Conservation (phyloP, 2,888 invertebrate species). For the Glaucopsyche alexis region DNA sequence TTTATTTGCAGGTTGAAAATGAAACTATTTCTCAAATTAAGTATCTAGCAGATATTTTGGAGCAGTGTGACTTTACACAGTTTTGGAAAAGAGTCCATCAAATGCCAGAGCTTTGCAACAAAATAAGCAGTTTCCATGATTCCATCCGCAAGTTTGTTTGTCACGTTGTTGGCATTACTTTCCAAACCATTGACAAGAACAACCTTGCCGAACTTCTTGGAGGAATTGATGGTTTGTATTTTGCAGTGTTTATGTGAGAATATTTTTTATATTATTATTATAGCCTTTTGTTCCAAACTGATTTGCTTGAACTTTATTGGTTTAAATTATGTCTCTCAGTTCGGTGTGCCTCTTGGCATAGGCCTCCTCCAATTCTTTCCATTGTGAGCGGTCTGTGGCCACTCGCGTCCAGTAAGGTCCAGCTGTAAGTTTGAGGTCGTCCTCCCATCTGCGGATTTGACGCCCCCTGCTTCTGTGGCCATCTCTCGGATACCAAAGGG, state of each 20-base stretch:
- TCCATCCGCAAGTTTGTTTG: slow-evolving; percentile 98
- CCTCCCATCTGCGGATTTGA: no score
- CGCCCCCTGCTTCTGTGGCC: no score
- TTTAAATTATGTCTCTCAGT: no score
- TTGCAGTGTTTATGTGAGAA: background rate
- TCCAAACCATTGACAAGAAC: slow-evolving; percentile 93
- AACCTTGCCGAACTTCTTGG: slow-evolving; percentile 92
- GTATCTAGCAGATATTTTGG: slow-evolving; percentile 93
- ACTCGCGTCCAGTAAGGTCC: no score
- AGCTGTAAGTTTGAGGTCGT: no score
- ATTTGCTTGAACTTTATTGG: no score
- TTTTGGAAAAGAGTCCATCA: slow-evolving; percentile 92
- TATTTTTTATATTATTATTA: no score
- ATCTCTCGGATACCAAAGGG: no score
- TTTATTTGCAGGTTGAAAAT: slow-evolving; percentile 84
- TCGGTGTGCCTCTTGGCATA: no score
- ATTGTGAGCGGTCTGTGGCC: no score
- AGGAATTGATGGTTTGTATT: slow-evolving; percentile 88
- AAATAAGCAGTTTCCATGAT: slow-evolving; percentile 94
- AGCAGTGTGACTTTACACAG: slow-evolving; percentile 94
- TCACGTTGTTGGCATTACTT: slow-evolving; percentile 97
- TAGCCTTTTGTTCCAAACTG: no score
- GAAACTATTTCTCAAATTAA: slow-evolving; percentile 93
- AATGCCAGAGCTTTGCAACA: slow-evolving; percentile 87
- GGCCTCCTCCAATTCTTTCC: no score